A percentile compares a stretch with the other conserved stretches of the same genome.
These are phyloP conservation scores for Euura lappo DNA, from an alignment of 1,140 invertebrate genomes.

Conservation along the genomic window DNA sequence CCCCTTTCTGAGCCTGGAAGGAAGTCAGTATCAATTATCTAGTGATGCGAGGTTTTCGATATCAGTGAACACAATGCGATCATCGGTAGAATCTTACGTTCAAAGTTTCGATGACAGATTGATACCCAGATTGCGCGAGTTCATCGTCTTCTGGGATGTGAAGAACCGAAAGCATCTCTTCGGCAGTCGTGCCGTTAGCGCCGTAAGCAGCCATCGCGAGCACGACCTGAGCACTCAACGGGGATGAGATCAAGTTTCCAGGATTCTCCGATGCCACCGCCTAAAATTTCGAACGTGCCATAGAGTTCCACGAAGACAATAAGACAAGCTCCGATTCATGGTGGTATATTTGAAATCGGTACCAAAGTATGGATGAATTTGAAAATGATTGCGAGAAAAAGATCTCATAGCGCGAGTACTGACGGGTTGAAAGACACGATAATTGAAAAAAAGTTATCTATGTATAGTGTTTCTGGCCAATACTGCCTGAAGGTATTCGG, in stretches of 20 bases:
- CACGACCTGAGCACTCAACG: conserved; percentile 58
- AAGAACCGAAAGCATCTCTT: conserved; percentile 59
- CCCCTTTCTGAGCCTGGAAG: conserved; percentile 43
- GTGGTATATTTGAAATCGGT: too few relatives aligned
- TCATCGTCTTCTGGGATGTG: conserved; percentile 45
- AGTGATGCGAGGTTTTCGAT: too few relatives aligned
- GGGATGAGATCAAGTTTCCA: conserved; percentile 65
- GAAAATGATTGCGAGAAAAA: too few relatives aligned
- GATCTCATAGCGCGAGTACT: too few relatives aligned
- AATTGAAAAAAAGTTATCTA: too few relatives aligned
- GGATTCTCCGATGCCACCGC: conserved; percentile 22
- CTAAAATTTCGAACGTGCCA: conserved; percentile 23
- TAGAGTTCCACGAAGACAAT: too few relatives aligned
- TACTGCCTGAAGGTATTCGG: too few relatives aligned
- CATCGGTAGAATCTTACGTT: conserved; percentile 28
- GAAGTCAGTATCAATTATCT: conserved; percentile 11
- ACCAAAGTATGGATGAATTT: too few relatives aligned
- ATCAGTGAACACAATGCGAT: conserved; percentile 29
- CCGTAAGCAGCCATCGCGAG: conserved; percentile 56
- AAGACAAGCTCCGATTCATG: too few relatives aligned
- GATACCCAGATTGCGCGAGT: conserved; percentile 27
- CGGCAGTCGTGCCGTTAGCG: conserved; percentile 61
- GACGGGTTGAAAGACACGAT: too few relatives aligned
- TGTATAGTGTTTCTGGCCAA: not conserved
- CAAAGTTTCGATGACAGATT: conserved; percentile 29